Evolutionary conservation across 2,888 invertebrate genomes (phyloP), one percentile per base, ranked within the genome.

Genomic region (Hydrotaea cyrtoneurina): DNA sequence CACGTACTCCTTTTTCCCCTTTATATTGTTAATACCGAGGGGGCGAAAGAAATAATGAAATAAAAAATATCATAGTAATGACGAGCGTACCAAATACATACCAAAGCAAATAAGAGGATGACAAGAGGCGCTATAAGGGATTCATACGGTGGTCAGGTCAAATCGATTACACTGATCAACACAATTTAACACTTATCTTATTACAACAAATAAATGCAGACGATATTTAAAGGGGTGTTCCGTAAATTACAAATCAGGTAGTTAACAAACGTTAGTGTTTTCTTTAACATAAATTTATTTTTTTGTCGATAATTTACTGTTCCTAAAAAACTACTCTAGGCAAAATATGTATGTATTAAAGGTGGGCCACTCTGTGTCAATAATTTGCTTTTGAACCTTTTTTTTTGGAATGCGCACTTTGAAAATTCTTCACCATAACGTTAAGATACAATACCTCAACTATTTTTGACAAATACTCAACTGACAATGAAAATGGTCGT

Each of bases 81-180:
- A 66, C 39, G 21, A 66, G 39, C 39, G 66, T 66, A 66, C 39
- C 39, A 39, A 66, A 66, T 66, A 66, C 66, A 39, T 66, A 66
- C 66, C 66, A 39, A 64, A 64, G 39, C 59, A 59, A 55, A 59
- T 23, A 59, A 59, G 3, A 26, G 59, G 26, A 59, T 15, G 26
- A 21, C 26, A 26, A 23, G n/a, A n/a, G 59, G n/a, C 50, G 15
- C 50, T 50, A 50, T n/a, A n/a, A 0, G 43, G 50, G 50, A 50
- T n/a, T 50, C n/a, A 15, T 4, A n/a, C 13, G 31, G 2, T 23
- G 21, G 21, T 55, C 13, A 19, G 8, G n/a, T 10, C 23, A 55
- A 55, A 55, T 21, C 55, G 23, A 17, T 55, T 10, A 21, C 55
- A 21, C 23, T 55, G 55, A 21, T 11, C 21, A 1, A 55, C 21